Evolutionary conservation across 2,888 invertebrate species (phyloP), one percentile per base, ranked within the genome.

Genomic region (Macaria notata): DNA sequence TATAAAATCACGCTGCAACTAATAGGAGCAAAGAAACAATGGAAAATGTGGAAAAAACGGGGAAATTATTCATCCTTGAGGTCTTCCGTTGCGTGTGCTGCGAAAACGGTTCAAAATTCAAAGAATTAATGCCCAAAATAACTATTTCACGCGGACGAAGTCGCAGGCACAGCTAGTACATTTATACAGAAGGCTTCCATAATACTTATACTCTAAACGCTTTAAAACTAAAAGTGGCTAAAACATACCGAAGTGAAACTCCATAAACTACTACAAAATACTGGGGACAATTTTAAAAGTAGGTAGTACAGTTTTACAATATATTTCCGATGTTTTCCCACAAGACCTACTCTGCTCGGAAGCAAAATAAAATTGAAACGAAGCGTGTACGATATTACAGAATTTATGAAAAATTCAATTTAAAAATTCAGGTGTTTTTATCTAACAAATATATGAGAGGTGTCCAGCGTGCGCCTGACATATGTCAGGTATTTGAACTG

Each of bases 401-500:
- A 73, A 73, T 75, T 74, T 72, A 75, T 75, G 69, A 72, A 75
- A 74, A 68, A 72, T 71, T 68, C 69, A 63, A 68, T 64, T 6
- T 4, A 36, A 4, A 68, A 65, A 54, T 42, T 54, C 45, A 54
- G 36, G 50, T 48, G 31, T 54, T 60, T 51, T 49, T 45, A 41
- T 50, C n/a, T 31, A 47, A 29, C 39, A 47, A 56, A 36, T 46
- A 50, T 41, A 36, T 36, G 33, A 36, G n/a, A 33, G 33, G 33
- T 38, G 30, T 49, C 31, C 39, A 49, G 9, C 33, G 49, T 29
- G 41, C 31, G 39, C 31, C 8, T 45, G 29, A 36, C 48, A 41
- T 7, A 36, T 43, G 43, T 44, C 30, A 39, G 8, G 41, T 29
- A 29, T 42, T 33, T 36, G 33, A 36, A 36, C 33, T 1, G 33